Evolutionary conservation across 2,888 invertebrate genomes (phyloP).

Genomic region (Mechanitis mazaeus): DNA sequence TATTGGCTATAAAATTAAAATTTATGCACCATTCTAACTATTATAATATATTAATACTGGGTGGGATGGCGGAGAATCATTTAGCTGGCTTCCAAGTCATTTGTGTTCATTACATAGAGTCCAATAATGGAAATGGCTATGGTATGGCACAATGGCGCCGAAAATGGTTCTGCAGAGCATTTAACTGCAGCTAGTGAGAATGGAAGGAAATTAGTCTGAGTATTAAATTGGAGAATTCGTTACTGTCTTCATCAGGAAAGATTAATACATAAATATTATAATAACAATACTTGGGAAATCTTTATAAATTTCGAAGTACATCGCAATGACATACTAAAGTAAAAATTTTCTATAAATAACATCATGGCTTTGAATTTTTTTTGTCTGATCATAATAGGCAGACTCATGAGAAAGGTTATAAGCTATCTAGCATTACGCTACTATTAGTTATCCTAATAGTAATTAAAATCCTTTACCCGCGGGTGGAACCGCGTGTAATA

Average conservation of each 20-base stretch:
- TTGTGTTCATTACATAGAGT: slow-evolving; percentile 67
- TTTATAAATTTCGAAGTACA: too few species aligned
- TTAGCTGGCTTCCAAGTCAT: slow-evolving; percentile 50
- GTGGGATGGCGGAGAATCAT: slow-evolving; percentile 32
- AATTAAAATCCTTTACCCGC: too few species aligned
- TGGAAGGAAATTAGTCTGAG: slow-evolving; percentile 20
- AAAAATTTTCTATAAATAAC: too few species aligned
- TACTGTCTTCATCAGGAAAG: neutral
- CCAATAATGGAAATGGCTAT: slow-evolving; percentile 59
- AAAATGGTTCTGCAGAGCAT: slow-evolving; percentile 50
- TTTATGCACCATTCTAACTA: slow-evolving; percentile 24
- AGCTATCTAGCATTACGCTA: too few species aligned
- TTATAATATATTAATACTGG: slow-evolving; percentile 25
- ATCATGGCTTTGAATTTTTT: too few species aligned
- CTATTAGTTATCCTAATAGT: too few species aligned
- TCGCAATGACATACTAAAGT: too few species aligned
- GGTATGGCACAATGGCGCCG: slow-evolving; percentile 49
- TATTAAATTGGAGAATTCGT: slow-evolving; percentile 1
- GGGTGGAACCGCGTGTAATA: too few species aligned
- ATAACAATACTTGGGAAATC: too few species aligned
- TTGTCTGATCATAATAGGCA: too few species aligned
- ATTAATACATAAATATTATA: neutral
- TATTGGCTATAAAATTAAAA: slow-evolving; percentile 2
- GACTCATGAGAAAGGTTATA: too few species aligned
- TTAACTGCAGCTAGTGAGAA: slow-evolving; percentile 41